Evolutionary conservation across 2,797 vertebrate species (phyloP).

Genomic region (Columba guinea): DNA sequence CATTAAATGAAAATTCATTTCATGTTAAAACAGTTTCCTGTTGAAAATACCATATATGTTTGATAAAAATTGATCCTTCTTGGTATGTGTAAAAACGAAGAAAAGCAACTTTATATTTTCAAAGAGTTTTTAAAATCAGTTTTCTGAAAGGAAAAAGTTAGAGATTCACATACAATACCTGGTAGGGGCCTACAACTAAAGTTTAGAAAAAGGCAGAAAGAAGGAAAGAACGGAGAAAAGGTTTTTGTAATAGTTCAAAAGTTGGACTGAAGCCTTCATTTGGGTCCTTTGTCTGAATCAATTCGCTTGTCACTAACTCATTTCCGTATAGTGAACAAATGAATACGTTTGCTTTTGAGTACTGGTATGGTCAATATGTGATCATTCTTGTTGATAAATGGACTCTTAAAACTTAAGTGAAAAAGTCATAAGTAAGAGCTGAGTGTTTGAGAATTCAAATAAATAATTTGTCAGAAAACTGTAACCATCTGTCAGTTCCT

Average conservation of each 20-base stretch:
- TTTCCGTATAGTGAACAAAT: background rate
- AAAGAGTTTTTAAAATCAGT: background rate
- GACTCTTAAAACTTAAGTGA: slow-evolving; percentile 51
- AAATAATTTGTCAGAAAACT: slow-evolving; percentile 59
- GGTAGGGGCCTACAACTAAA: background rate
- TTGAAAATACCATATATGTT: background rate
- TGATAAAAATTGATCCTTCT: background rate
- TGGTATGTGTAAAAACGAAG: background rate
- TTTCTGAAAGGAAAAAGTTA: background rate
- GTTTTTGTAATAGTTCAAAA: background rate
- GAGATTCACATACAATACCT: accelerated
- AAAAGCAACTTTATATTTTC: background rate
- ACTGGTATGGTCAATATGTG: slow-evolving; percentile 11
- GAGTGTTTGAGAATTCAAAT: slow-evolving; percentile 56
- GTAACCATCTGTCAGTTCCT: slow-evolving; percentile 52
- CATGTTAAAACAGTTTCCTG: background rate
- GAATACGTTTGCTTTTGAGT: slow-evolving; percentile 30
- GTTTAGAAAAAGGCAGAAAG: background rate
- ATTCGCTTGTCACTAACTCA: slow-evolving; percentile 8
- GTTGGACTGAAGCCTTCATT: background rate
- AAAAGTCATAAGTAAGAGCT: slow-evolving; percentile 49
- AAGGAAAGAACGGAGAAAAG: background rate
- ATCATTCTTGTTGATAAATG: slow-evolving; percentile 57
- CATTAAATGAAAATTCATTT: background rate
- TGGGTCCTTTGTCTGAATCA: slow-evolving; percentile 7